Evolutionary conservation across 2,113 vertebrate species (phyloP), one percentile per base, ranked within the genome.

Genomic region (Lampris incognitus): DNA sequence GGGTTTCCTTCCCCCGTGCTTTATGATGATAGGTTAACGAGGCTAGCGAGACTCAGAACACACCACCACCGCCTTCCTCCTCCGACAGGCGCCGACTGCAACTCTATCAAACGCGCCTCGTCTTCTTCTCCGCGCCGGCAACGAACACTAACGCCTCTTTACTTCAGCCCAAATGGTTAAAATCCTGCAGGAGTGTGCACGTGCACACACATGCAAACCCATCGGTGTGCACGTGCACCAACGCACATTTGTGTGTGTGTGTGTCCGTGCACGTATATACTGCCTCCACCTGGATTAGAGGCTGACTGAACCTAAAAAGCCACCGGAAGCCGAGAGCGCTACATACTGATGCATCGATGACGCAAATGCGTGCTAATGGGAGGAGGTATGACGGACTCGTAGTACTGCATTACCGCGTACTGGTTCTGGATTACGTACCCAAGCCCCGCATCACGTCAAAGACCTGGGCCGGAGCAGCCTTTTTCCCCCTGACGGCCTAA

Each of bases 1-100:
- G 90, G 86, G 69, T 87, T 89, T 83, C 85, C 88, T 87, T 69
- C 59, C 81, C 65, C 67, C 42, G 39, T 78, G 82, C 9, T 5
- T 13, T 9, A 82, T 57, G 78, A 67, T 69, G 78, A 84, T 37
- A 57, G 52, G 36, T 56, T 58, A 58, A 76, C 89, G 81, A 82
- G 58, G 62, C 72, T 66, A 78, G 10, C 24, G 63, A 73, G 51
- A 63, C 55, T 24, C 13, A 37, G 68, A 50, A 11, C 76, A 62
- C 62, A 58, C 7, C 9, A 38, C 8, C 38, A 24, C 36, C 40
- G 38, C 52, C 58, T 51, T 9, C 44, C 11, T 56, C n/a, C 9
- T 46, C 5, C 4, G 54, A 54, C 8, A n/a, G n/a, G 51, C 51
- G n/a, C 51, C 13, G 13, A 54, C 44, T 46, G 44, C 44, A 2